phyloP scores from a whole-genome alignment of 1,140 invertebrate genomes.

The Drosophila orena region DNA sequence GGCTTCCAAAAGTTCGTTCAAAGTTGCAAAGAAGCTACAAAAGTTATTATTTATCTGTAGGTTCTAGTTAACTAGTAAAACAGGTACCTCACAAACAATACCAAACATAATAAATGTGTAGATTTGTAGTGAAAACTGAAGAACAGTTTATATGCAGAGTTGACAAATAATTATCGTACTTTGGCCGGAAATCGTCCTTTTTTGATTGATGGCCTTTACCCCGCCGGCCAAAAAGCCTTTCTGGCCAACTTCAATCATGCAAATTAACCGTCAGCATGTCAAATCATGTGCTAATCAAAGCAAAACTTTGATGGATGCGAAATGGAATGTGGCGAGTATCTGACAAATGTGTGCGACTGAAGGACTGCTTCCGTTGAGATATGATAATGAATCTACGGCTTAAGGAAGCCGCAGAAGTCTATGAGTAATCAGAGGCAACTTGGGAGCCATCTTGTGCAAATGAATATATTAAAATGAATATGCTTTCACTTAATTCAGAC shows the following conservation, averaged over 20 bases:
- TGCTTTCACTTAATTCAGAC: no score
- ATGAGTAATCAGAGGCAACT: neutral
- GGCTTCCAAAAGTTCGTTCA: neutral
- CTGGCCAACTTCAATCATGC: slow-evolving; percentile 34
- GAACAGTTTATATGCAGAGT: neutral
- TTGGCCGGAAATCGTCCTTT: slow-evolving; percentile 40
- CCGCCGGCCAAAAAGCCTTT: slow-evolving; percentile 5
- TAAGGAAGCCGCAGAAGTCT: neutral
- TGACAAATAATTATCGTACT: slow-evolving; percentile 38
- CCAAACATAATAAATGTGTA: no score
- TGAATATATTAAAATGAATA: neutral
- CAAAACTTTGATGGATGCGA: slow-evolving; percentile 34
- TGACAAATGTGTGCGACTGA: slow-evolving; percentile 1
- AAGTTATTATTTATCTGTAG: neutral
- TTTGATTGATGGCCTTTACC: slow-evolving; percentile 31
- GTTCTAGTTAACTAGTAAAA: no score
- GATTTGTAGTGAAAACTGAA: no score
- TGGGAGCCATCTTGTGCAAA: neutral
- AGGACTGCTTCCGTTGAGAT: slow-evolving; percentile 28
- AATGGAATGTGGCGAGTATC: slow-evolving; percentile 13
- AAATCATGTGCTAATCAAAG: slow-evolving; percentile 39
- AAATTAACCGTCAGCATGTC: slow-evolving; percentile 46
- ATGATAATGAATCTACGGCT: slow-evolving; percentile 9
- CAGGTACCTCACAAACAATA: no score
- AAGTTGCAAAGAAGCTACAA: neutral